Conservation (phyloP, 1,140 invertebrate species). For the Notospermus geniculatus region DNA sequence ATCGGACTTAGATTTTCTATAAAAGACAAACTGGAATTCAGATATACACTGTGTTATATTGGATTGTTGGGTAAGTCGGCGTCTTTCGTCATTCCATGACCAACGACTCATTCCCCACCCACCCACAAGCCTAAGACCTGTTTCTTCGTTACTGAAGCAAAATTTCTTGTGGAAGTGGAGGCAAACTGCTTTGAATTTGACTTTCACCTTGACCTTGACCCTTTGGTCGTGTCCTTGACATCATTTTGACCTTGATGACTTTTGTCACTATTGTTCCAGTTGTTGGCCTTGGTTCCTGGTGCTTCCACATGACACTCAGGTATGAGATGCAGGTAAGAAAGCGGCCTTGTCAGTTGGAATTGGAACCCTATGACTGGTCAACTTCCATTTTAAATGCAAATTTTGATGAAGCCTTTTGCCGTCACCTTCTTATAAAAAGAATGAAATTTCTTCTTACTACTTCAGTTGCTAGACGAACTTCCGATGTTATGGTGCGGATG, state of each 20-base stretch:
- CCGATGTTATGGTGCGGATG: conserved; percentile 54
- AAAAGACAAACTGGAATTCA: conserved; percentile 39
- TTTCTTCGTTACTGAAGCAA: too few species aligned
- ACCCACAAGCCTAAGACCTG: too few species aligned
- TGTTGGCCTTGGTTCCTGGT: conserved; percentile 58
- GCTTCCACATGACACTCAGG: conserved; percentile 59
- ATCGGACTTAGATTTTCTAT: conserved; percentile 41
- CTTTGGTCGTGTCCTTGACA: too few species aligned
- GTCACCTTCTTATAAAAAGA: too few species aligned
- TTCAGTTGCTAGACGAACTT: conserved; percentile 55
- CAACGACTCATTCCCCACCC: too few species aligned
- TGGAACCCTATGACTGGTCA: too few species aligned
- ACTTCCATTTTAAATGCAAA: too few species aligned
- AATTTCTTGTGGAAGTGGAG: too few species aligned
- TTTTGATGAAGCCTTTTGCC: too few species aligned
- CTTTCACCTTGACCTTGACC: too few species aligned
- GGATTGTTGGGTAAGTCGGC: conserved; percentile 47
- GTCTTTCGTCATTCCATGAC: conserved; percentile 11
- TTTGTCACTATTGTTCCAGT: conserved; percentile 31
- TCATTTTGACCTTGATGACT: too few species aligned
- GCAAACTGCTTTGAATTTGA: too few species aligned
- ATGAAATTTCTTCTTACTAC: conserved; percentile 18
- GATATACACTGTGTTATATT: conserved; percentile 46
- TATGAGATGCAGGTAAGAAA: conserved; percentile 56
- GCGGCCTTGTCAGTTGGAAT: neutral